Evolutionary conservation across 2,113 vertebrate genomes (phyloP).

Genomic region (Myrmecophaga tridactyla): DNA sequence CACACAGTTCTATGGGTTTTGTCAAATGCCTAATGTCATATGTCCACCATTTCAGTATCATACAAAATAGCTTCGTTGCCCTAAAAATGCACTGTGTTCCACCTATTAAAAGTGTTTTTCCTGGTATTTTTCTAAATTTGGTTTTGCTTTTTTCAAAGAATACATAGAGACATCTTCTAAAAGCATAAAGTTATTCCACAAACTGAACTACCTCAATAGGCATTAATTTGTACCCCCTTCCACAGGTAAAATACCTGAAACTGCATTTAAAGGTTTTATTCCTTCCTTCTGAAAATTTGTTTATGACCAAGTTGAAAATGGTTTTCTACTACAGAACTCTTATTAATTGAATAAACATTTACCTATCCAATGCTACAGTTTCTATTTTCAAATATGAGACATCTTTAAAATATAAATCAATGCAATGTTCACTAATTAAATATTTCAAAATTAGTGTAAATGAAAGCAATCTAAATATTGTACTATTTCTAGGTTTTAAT

Average conservation of each 20-base stretch:
- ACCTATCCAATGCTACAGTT: neutral
- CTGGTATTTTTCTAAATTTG: neutral
- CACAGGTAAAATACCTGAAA: neutral
- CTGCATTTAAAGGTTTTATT: neutral
- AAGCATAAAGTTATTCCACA: neutral
- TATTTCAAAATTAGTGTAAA: constrained; percentile 13
- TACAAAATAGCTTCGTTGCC: too few relatives aligned
- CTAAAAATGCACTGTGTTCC: too few relatives aligned
- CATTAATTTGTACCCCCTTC: neutral
- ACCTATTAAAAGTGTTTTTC: neutral
- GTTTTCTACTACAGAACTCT: neutral
- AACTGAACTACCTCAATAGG: neutral
- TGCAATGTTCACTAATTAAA: neutral
- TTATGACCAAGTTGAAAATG: neutral
- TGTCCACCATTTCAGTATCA: too few relatives aligned
- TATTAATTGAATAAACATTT: neutral
- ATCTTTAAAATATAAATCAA: constrained; percentile 36
- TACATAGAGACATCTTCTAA: neutral
- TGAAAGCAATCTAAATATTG: neutral
- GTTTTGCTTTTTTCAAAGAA: constrained; percentile 19
- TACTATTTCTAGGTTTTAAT: constrained; percentile 17
- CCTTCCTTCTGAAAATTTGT: neutral
- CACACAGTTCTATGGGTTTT: too few relatives aligned
- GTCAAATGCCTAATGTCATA: neutral
- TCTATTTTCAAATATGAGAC: neutral